Percentiles rank a stretch among this genome's conserved stretches.
phyloP scores from a whole-genome alignment of 2,113 vertebrate species.

The Corythoichthys intestinalis region DNA sequence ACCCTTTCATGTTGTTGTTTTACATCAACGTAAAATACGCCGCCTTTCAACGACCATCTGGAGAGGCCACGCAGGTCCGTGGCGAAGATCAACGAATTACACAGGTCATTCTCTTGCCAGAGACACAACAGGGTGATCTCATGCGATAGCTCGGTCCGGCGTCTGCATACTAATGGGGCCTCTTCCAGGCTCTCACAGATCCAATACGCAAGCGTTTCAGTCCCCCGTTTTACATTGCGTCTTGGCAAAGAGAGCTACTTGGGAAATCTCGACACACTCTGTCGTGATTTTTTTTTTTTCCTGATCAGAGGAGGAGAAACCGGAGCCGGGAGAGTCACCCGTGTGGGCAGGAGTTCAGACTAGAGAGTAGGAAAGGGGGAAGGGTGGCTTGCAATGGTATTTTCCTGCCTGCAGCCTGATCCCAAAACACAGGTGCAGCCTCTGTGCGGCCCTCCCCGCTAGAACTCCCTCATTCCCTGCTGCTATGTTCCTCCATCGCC shows the following conservation, averaged over 20 bases:
- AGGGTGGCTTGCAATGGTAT: constrained; percentile 27
- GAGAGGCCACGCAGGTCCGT: constrained; percentile 24
- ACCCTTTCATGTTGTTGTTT: constrained; percentile 56
- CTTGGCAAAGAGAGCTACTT: background rate
- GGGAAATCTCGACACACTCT: constrained; percentile 7
- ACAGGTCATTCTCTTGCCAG: constrained; percentile 44
- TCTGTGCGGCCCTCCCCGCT: constrained; percentile 12
- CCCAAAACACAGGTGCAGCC: constrained; percentile 69
- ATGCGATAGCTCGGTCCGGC: constrained; percentile 20
- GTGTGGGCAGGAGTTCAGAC: constrained; percentile 21
- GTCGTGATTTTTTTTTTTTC: constrained; percentile 28
- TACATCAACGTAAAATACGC: constrained; percentile 58
- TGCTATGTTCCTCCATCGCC: constrained; percentile 51
- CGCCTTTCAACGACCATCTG: constrained; percentile 56
- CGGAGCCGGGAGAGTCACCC: constrained; percentile 47
- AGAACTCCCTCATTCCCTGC: background rate
- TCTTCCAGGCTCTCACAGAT: background rate
- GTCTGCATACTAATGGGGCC: background rate
- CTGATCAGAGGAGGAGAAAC: constrained; percentile 30
- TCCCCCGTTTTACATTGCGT: background rate
- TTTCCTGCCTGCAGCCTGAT: constrained; percentile 59
- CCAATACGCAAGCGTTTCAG: constrained; percentile 7
- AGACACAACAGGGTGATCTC: constrained; percentile 33
- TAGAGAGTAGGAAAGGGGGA: constrained; percentile 11
- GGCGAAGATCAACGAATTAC: constrained; percentile 35